Evolutionary conservation across 2,797 vertebrate species (phyloP).

Genomic region (Stomatorhinus walkeri): DNA sequence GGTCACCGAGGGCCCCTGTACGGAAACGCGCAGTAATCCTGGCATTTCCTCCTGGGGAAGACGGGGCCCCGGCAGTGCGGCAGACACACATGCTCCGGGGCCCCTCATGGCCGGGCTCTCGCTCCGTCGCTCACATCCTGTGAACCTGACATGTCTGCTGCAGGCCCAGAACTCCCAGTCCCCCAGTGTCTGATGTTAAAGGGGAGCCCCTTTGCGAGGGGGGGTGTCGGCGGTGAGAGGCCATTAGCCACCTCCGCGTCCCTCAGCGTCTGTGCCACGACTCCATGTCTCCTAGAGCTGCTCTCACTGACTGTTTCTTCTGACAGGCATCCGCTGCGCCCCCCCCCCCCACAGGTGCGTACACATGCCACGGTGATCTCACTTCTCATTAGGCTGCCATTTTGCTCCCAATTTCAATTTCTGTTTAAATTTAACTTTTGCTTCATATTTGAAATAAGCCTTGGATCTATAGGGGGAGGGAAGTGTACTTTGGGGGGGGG

Average conservation of each 20-base stretch:
- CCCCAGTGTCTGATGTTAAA: not conserved
- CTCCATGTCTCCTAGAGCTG: not conserved
- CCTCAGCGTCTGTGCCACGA: not conserved
- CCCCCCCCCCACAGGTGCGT: not conserved
- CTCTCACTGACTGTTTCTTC: not conserved
- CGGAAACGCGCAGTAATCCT: not conserved
- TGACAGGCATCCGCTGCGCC: not conserved
- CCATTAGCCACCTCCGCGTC: not conserved
- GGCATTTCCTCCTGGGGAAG: not conserved
- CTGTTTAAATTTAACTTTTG: not conserved
- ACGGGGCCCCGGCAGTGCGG: not conserved
- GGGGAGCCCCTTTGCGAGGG: not conserved
- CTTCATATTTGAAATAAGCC: not conserved
- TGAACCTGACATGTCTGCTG: not conserved
- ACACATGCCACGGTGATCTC: not conserved
- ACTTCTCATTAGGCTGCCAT: not conserved
- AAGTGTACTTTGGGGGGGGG: not conserved
- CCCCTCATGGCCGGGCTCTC: not conserved
- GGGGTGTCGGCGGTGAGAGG: not conserved
- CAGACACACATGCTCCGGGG: not conserved
- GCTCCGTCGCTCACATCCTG: not conserved
- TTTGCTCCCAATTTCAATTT: not conserved
- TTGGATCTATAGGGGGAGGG: not conserved
- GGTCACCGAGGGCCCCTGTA: not conserved
- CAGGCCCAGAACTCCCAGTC: not conserved